Base-by-base conservation (phyloP, 2,888 invertebrate genomes). In the Lasioglossum leucozonium region DNA sequence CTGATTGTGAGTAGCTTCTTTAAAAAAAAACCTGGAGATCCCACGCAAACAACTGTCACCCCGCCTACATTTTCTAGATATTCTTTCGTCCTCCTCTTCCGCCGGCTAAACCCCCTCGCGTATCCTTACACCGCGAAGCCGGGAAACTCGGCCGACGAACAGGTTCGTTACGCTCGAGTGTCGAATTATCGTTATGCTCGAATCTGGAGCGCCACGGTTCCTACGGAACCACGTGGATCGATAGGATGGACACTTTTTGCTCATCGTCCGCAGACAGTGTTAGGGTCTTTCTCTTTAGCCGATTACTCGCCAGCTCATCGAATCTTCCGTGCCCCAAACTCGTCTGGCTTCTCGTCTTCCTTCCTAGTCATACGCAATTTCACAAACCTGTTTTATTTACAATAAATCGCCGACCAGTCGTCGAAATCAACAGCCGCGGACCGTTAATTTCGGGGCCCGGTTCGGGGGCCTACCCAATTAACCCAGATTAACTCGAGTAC, bases 131-230 rank as follows among this genome's bases (percentile, higher is more conserved):
- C 51, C 55, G 13, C 16, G 44, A 72, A 77, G 30, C 67, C 55
- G 30, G 30, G 47, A 77, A 75, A 81, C 79, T 85, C 77, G 73
- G 67, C 78, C 84, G 80, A 81, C 81, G 81, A 82, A 78, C 73
- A 79, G 79, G 86, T 88, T 91, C 89, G 88, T 91, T 91, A 91
- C 78, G 75, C 79, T 72, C 78, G 87, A 87, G 81, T 82, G 86
- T 87, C 89, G 86, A 90, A 91, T 91, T 90, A 90, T 91, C 91
- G 87, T 91, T 90, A 91, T 78, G 77, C 79, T 79, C 81, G 90
- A 91, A 88, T 91, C 85, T 91, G 77, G 86, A 90, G 51, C 87
- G 75, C 51, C 82, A 55, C 65, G 71, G 77, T 77, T 78, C 71
- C 73, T 55, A 13, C 34, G 26, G 77, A 82, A 84, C 74, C 74